These are phyloP conservation scores for Stegana nigrithorax DNA, from an alignment of 2,888 invertebrate species.

Conservation along the genomic window DNA sequence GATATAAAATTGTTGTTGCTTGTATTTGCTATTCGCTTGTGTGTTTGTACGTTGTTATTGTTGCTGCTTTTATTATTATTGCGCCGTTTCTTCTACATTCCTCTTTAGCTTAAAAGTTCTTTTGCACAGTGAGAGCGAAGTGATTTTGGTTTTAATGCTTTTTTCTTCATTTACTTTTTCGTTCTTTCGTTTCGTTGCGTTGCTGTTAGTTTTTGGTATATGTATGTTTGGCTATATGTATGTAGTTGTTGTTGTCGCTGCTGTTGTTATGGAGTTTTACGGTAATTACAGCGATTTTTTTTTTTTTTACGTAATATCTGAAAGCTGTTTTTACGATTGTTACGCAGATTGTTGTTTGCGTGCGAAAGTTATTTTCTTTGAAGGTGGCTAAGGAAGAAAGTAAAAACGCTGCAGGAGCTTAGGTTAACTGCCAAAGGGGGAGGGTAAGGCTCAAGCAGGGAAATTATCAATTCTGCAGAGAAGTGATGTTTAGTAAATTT, in stretches of 20 bases:
- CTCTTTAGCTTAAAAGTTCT: too few relatives aligned
- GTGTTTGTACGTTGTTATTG: not conserved
- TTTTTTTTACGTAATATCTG: slow-evolving; percentile 9
- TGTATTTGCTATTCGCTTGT: not conserved
- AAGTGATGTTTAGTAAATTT: too few relatives aligned
- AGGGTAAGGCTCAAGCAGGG: too few relatives aligned
- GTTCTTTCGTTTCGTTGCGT: not conserved
- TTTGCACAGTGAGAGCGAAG: slow-evolving; percentile 10
- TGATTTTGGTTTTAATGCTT: slow-evolving; percentile 2
- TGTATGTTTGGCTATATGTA: not conserved
- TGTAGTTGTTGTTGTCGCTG: slow-evolving; percentile 16
- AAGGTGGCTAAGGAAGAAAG: too few relatives aligned
- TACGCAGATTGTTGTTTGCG: slow-evolving; percentile 10
- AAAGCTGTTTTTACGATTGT: not conserved
- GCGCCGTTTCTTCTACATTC: too few relatives aligned
- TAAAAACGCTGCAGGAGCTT: too few relatives aligned
- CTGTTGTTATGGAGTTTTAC: slow-evolving; percentile 12
- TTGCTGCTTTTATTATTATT: not conserved
- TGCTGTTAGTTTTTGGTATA: slow-evolving; percentile 8
- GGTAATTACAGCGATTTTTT: not conserved
- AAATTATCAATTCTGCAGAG: too few relatives aligned
- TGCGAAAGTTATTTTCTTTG: not conserved
- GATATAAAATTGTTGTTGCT: not conserved
- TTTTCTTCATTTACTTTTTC: not conserved
- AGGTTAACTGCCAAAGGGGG: too few relatives aligned